These are phyloP conservation scores for Hemicrepidius hirtus DNA, from an alignment of 2,888 invertebrate species.

Conservation along the genomic window DNA sequence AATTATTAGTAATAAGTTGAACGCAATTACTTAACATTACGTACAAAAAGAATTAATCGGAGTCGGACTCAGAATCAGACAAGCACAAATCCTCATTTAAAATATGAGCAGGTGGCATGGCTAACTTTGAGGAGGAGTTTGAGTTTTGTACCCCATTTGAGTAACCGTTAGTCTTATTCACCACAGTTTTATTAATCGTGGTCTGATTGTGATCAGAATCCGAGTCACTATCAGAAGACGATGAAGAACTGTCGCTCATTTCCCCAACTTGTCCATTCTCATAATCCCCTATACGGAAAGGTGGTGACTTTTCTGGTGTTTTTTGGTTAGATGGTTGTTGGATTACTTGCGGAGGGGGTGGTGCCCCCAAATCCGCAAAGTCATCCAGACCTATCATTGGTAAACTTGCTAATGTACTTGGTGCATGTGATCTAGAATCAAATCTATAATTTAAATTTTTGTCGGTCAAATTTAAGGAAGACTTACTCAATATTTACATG, in stretches of 20 bases:
- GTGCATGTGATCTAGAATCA: constrained; percentile 78
- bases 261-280: constrained; percentile 66
- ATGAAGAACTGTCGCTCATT: constrained; percentile 69
- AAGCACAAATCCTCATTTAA: constrained; percentile 90
- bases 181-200: constrained; percentile 23
- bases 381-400: constrained; percentile 86
- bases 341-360: constrained; percentile 37
- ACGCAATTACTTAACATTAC: not conserved
- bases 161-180: constrained; percentile 67
- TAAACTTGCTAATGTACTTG: constrained; percentile 81
- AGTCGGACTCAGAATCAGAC: constrained; percentile 90
- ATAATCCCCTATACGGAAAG: constrained; percentile 51
- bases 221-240: constrained; percentile 70
- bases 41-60: constrained; percentile 58
- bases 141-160: constrained; percentile 65
- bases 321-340: constrained; percentile 39
- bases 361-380: constrained; percentile 64
- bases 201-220: constrained; percentile 65
- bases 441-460: too few relatives aligned
- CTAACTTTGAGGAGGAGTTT: constrained; percentile 30
- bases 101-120: constrained; percentile 76
- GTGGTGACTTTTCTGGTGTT: constrained; percentile 60
- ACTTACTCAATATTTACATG: constrained; percentile 67
- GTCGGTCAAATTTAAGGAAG: not conserved
- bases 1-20: too few relatives aligned